A percentile compares a stretch with the other conserved stretches of the same genome.
phyloP scores from a whole-genome alignment of 64 coral and sea anemone species.

The Montipora capricornis region DNA sequence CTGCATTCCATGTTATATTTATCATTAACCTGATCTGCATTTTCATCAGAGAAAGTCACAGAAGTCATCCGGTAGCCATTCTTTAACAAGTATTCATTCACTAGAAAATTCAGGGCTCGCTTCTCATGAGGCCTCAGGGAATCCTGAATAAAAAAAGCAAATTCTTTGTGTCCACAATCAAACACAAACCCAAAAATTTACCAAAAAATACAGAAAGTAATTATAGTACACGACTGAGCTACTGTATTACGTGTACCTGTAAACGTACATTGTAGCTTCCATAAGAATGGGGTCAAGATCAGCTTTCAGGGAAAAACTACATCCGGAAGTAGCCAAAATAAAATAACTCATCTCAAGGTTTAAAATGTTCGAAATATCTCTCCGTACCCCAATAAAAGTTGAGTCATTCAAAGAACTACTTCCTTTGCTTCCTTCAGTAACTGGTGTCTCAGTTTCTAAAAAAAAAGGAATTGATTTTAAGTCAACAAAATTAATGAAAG shows the following conservation, averaged over 20 bases:
- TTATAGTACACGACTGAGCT: no score
- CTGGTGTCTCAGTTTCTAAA: conserved; percentile 61
- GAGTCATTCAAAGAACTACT: conserved; percentile 49
- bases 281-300: no score
- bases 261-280: no score
- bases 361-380: not conserved
- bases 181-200: not conserved
- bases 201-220: no score
- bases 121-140: conserved; percentile 93
- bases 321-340: no score
- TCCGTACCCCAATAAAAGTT: conserved; percentile 32
- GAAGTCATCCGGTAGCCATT: conserved; percentile 96
- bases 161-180: not conserved
- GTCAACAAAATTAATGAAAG: not conserved
- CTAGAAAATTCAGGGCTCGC: conserved; percentile 91
- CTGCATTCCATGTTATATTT: not conserved
- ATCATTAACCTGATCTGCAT: conserved; percentile 87
- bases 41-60: conserved; percentile 99
- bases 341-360: not conserved
- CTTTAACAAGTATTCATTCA: conserved; percentile 93
- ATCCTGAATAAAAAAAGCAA: conserved; percentile 61
- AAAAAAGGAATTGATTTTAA: not conserved
- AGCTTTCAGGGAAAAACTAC: no score
- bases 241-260: no score
- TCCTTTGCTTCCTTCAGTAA: conserved; percentile 38